Conservation (phyloP, 2,113 vertebrate species). For the Morone saxatilis region DNA sequence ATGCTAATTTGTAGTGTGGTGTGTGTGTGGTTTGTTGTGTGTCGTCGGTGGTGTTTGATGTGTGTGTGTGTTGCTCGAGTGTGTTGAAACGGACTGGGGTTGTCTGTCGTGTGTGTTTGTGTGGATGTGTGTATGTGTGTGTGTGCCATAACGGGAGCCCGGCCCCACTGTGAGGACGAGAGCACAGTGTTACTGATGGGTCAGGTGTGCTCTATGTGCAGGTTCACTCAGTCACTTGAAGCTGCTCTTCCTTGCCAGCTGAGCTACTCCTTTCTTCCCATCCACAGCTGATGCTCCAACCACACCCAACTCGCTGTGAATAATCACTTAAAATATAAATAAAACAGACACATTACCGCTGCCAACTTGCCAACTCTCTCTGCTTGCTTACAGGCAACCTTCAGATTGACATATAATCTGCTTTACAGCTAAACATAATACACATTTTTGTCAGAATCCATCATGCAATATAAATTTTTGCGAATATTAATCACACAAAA, state of each 20-base stretch:
- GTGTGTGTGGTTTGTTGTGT: too few species aligned
- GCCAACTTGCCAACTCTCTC: not conserved
- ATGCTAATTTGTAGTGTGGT: too few species aligned
- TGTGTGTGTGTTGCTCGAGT: not conserved
- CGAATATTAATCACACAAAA: not conserved
- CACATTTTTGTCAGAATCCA: conserved; percentile 1
- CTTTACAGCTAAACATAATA: conserved; percentile 1
- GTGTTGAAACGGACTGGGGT: too few species aligned
- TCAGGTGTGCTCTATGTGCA: conserved; percentile 61
- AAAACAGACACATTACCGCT: not conserved
- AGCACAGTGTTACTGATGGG: conserved; percentile 32
- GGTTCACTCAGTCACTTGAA: conserved; percentile 59
- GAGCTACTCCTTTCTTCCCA: conserved; percentile 45
- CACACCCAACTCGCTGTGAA: conserved; percentile 19
- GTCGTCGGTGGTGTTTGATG: too few species aligned
- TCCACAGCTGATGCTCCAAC: conserved; percentile 64
- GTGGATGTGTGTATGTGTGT: too few species aligned
- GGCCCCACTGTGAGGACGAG: conserved; percentile 8
- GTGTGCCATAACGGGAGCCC: conserved; percentile 10
- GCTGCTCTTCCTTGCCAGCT: conserved; percentile 60
- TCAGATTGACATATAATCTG: conserved; percentile 6
- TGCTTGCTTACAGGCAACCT: conserved; percentile 8
- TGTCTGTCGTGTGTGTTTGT: too few species aligned
- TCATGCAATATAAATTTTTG: not conserved
- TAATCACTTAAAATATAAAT: not conserved